A percentile compares a stretch with the other conserved stretches of the same genome.
phyloP scores from a whole-genome alignment of 2,113 vertebrate genomes.

The Rattus rattus region DNA sequence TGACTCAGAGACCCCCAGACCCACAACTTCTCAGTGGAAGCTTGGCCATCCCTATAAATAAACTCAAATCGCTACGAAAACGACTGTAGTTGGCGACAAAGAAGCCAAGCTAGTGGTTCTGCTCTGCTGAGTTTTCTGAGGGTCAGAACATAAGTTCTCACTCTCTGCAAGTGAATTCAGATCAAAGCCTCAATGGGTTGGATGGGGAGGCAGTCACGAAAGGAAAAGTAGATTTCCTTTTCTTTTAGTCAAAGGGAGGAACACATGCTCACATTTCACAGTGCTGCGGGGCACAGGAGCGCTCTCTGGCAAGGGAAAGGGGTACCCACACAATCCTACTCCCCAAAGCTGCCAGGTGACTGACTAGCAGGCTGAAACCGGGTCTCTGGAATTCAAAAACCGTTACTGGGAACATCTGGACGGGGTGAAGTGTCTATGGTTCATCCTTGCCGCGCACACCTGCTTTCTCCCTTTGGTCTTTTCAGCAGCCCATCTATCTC shows the following conservation, averaged over 20 bases:
- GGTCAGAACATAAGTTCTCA: not conserved
- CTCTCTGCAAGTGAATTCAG: not conserved
- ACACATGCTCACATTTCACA: not conserved
- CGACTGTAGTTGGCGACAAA: not conserved
- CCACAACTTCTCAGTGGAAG: not conserved
- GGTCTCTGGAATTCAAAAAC: not conserved
- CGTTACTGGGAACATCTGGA: rapidly evolving
- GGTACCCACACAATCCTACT: not conserved
- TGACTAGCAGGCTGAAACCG: not conserved
- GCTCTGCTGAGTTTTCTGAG: not conserved
- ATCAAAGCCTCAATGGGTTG: not conserved
- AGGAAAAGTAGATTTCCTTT: not conserved
- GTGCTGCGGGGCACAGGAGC: not conserved
- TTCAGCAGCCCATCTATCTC: rapidly evolving
- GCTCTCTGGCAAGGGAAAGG: not conserved
- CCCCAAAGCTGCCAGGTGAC: rapidly evolving
- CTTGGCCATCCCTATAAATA: not conserved
- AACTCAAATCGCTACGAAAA: not conserved
- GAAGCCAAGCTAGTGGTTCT: not conserved
- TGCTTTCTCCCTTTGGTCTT: no score
- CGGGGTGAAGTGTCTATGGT: rapidly evolving
- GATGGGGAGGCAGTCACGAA: not conserved
- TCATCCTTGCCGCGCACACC: no score
- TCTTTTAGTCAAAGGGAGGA: not conserved
- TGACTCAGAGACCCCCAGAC: not conserved